phyloP scores from a whole-genome alignment of 2,888 invertebrate species.

The Noctua comes region DNA sequence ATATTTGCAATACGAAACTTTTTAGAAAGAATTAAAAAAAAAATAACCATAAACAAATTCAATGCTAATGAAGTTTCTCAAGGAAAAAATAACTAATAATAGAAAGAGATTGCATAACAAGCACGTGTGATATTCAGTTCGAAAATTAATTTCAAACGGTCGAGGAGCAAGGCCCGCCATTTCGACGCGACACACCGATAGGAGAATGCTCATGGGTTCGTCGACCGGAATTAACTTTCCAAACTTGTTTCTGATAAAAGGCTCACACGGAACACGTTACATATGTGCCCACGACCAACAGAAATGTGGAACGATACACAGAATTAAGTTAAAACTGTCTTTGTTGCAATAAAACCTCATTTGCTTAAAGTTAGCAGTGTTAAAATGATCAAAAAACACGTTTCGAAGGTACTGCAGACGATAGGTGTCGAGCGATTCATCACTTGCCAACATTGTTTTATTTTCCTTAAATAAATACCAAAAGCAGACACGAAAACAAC shows the following conservation, averaged over 20 bases:
- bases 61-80: constrained; percentile 54
- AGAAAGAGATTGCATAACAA: constrained; percentile 35
- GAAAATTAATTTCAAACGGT: constrained; percentile 56
- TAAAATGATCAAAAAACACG: background rate
- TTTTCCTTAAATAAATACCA: constrained; percentile 17
- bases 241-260: constrained; percentile 85
- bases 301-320: constrained; percentile 62
- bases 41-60: constrained; percentile 16
- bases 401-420: background rate
- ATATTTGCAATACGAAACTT: constrained; percentile 18
- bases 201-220: constrained; percentile 80
- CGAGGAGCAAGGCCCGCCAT: constrained; percentile 58
- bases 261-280: constrained; percentile 74
- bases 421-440: background rate
- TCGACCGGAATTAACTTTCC: constrained; percentile 85
- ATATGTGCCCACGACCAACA: constrained; percentile 65
- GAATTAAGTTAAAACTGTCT: constrained; percentile 50
- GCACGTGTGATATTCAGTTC: constrained; percentile 51
- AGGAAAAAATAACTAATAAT: constrained; percentile 19
- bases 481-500: constrained; percentile 14
- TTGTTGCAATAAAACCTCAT: constrained; percentile 25
- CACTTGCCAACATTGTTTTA: constrained; percentile 3
- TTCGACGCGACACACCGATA: constrained; percentile 75
- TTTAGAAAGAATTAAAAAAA: background rate
- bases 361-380: background rate